Conservation (phyloP, 2,113 vertebrate species). For the Heterotis niloticus region DNA sequence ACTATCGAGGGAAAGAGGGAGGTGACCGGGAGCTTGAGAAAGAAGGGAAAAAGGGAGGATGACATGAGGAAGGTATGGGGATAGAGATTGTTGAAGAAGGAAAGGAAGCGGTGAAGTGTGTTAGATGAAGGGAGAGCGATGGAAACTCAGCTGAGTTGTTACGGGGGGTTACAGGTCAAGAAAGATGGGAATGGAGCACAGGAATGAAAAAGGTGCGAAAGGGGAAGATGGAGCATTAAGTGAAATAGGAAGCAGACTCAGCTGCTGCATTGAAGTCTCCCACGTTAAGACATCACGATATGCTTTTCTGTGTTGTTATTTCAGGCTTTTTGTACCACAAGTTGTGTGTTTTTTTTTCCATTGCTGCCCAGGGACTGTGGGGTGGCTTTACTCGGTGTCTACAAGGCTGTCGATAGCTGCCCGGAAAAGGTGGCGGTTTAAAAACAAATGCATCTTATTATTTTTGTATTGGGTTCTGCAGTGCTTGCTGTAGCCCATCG, state of each 20-base stretch:
- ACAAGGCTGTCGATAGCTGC: constrained; percentile 61
- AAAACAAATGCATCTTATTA: constrained; percentile 74
- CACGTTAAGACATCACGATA: constrained; percentile 57
- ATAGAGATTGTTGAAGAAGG: constrained; percentile 19
- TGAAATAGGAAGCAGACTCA: constrained; percentile 39
- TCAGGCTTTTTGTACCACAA: constrained; percentile 61
- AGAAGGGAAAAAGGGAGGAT: not conserved
- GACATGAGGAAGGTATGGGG: not conserved
- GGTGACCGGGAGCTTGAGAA: not conserved
- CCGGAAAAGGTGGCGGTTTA: constrained; percentile 58
- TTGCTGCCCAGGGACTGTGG: constrained; percentile 39
- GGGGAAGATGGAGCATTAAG: constrained; percentile 28
- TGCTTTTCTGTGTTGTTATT: constrained; percentile 59
- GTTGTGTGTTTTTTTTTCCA: constrained; percentile 53
- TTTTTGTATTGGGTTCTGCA: constrained; percentile 59
- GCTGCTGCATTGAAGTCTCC: constrained; percentile 49
- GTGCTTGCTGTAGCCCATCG: constrained; percentile 65
- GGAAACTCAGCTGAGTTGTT: constrained; percentile 37
- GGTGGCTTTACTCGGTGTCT: constrained; percentile 55
- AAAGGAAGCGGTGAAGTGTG: not conserved
- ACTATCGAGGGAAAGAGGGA: not conserved
- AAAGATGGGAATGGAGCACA: not conserved
- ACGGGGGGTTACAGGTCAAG: not conserved
- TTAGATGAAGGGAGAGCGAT: constrained; percentile 38
- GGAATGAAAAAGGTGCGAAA: constrained; percentile 39